These are phyloP conservation scores for Orthonyx spaldingii DNA, from an alignment of 2,113 vertebrate genomes.

Conservation along the genomic window DNA sequence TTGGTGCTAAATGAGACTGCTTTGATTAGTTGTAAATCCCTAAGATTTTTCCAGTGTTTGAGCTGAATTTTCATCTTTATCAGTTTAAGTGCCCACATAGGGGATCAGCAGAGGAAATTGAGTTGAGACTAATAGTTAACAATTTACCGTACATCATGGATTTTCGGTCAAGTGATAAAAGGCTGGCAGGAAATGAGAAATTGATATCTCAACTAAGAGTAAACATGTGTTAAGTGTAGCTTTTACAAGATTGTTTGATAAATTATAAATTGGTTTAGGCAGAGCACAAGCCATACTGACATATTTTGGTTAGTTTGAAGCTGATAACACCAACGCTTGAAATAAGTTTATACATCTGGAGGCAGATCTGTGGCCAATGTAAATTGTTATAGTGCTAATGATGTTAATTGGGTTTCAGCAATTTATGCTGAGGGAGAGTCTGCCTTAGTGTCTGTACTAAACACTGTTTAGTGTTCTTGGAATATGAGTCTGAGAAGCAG, in stretches of 20 bases:
- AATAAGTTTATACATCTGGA: not conserved
- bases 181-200: conserved; percentile 61
- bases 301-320: not conserved
- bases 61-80: conserved; percentile 35
- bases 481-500: not conserved
- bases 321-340: not conserved
- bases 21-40: conserved; percentile 33
- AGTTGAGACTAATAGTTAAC: conserved; percentile 51
- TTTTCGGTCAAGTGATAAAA: conserved; percentile 61
- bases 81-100: not conserved
- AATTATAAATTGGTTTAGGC: conserved; percentile 51
- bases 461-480: not conserved
- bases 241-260: conserved; percentile 54
- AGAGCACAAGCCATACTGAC: not conserved
- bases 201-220: conserved; percentile 31
- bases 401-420: not conserved
- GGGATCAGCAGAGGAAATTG: conserved; percentile 53
- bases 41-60: not conserved
- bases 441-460: not conserved
- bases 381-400: not conserved
- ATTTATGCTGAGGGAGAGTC: not conserved
- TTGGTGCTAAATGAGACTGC: not conserved
- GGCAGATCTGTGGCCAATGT: not conserved
- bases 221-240: conserved; percentile 36
- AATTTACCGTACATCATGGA: conserved; percentile 47